Conservation (phyloP, 2,113 vertebrate genomes). For the Hypocryptadius cinnamomeus region DNA sequence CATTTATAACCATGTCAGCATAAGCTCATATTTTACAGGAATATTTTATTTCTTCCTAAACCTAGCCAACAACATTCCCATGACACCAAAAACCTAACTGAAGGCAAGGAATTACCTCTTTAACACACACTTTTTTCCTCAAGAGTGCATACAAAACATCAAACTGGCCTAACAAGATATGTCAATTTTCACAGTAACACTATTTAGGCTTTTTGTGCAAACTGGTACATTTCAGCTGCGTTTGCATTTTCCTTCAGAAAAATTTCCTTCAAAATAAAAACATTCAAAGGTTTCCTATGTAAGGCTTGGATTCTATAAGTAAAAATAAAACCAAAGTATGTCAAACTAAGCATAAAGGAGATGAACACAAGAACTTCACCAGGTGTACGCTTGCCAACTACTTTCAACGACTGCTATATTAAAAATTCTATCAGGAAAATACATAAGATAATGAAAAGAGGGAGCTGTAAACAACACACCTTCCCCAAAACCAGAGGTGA, state of each 20-base stretch:
- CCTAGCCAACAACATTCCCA: background rate
- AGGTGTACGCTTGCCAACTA: accelerated
- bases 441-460: accelerated
- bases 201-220: background rate
- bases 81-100: background rate
- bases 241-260: background rate
- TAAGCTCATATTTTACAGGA: background rate
- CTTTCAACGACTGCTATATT: background rate
- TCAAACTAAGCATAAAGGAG: background rate
- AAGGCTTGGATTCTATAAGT: background rate
- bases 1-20: background rate
- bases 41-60: background rate
- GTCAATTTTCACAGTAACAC: background rate
- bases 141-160: background rate
- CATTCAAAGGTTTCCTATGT: background rate
- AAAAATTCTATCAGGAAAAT: background rate
- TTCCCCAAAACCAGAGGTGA: background rate
- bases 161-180: background rate
- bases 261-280: background rate
- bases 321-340: background rate
- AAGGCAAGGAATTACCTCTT: background rate
- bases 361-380: background rate
- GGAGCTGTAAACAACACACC: background rate
- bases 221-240: background rate
- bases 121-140: background rate